A percentile compares a stretch with the other conserved stretches of the same genome.
Evolutionary conservation across 2,113 vertebrate genomes (phyloP).

Genomic region (Zingel zingel): DNA sequence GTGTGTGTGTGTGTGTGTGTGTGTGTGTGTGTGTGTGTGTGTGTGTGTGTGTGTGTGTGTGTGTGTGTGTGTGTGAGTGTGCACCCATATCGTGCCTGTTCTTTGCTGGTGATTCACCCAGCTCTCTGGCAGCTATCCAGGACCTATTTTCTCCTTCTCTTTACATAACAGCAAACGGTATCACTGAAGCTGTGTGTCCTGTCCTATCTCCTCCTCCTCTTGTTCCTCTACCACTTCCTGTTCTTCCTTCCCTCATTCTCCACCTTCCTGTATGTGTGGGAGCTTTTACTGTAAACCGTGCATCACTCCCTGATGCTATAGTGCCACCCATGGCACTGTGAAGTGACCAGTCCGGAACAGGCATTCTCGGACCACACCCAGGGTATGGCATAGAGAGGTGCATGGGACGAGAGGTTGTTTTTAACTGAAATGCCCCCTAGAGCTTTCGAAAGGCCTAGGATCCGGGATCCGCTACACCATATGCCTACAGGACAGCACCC

Average conservation of each 20-base stretch:
- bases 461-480: conserved; percentile 76
- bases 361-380: conserved; percentile 52
- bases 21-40: conserved; percentile 43
- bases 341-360: conserved; percentile 54
- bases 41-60: conserved; percentile 45
- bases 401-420: conserved; percentile 56
- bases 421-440: conserved; percentile 51
- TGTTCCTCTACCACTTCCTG: conserved; percentile 66
- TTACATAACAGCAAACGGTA: conserved; percentile 82
- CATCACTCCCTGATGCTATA: conserved; percentile 37
- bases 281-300: conserved; percentile 33
- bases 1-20: conserved; percentile 41
- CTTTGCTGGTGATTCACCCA: conserved; percentile 80
- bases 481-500: conserved; percentile 81
- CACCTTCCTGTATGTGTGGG: conserved; percentile 44
- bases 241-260: conserved; percentile 36
- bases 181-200: conserved; percentile 67
- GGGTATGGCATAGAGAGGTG: conserved; percentile 33
- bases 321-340: conserved; percentile 30
- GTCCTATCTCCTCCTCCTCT: conserved; percentile 59
- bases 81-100: conserved; percentile 73
- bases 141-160: conserved; percentile 83
- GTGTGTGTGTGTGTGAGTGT: conserved; percentile 31
- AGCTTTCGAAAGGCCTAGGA: conserved; percentile 57
- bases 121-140: conserved; percentile 81